Percentiles rank a stretch among this genome's conserved stretches.
Evolutionary conservation across 2,113 vertebrate genomes (phyloP).

Genomic region (Fulmarus glacialis): DNA sequence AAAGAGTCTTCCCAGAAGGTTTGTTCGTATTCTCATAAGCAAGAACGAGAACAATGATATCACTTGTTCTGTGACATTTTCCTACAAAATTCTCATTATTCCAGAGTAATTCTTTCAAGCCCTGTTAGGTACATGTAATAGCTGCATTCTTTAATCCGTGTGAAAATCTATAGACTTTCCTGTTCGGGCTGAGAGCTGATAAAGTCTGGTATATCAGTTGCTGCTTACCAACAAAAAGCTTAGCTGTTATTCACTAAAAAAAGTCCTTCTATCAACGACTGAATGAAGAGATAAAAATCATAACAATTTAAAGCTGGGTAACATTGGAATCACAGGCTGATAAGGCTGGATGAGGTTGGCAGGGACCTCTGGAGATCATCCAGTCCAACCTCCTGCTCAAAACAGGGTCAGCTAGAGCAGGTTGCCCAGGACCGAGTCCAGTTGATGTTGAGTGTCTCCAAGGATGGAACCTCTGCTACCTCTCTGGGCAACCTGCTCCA

Average conservation of each 20-base stretch:
- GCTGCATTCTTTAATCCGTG: not conserved
- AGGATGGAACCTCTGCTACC: not conserved
- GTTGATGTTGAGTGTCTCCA: not conserved
- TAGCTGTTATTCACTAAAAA: not conserved
- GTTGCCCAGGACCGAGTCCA: not conserved
- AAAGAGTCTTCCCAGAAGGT: not conserved
- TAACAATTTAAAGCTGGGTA: not conserved
- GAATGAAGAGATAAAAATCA: not conserved
- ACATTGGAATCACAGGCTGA: not conserved
- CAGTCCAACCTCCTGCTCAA: not conserved
- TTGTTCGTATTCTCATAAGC: not conserved
- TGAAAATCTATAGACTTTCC: not conserved
- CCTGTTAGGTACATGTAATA: not conserved
- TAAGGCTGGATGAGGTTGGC: not conserved
- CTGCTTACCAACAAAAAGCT: not conserved
- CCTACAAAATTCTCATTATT: not conserved
- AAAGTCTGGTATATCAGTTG: not conserved
- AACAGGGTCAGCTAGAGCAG: not conserved
- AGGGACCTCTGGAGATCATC: not conserved
- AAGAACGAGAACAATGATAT: not conserved
- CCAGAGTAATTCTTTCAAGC: not conserved
- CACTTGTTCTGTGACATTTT: not conserved
- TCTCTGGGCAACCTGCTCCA: not conserved
- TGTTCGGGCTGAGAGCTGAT: not conserved
- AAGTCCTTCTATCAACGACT: accelerated